Evolutionary conservation across 2,888 invertebrate genomes (phyloP).

Genomic region (Drosophila recens): DNA sequence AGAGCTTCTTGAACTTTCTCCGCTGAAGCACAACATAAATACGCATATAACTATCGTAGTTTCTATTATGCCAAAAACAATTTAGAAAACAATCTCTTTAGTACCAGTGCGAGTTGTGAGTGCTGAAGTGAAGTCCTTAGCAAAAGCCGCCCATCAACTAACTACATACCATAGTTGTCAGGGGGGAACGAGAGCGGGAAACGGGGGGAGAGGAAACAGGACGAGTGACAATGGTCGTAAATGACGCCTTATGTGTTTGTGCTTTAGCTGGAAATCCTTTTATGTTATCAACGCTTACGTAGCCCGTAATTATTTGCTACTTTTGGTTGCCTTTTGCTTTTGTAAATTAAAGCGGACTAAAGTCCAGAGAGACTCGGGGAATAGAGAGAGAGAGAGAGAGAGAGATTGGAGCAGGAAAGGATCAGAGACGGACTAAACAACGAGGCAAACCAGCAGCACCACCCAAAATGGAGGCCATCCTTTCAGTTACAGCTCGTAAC

Average conservation of each 20-base stretch:
- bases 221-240: conserved; percentile 41
- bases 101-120: conserved; percentile 19
- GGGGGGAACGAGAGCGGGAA: not conserved
- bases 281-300: conserved; percentile 73
- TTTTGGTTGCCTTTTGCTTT: conserved; percentile 60
- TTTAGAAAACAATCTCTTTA: conserved; percentile 63
- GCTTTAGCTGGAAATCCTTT: conserved; percentile 70
- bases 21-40: conserved; percentile 33
- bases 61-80: conserved; percentile 63
- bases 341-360: conserved; percentile 74
- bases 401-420: conserved; percentile 3
- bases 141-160: conserved; percentile 46
- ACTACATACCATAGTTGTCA: conserved; percentile 23
- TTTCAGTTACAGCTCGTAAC: conserved; percentile 44
- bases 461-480: conserved; percentile 15
- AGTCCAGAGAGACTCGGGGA: conserved; percentile 9
- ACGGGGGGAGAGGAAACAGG: no score
- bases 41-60: conserved; percentile 26
- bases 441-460: not conserved
- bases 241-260: conserved; percentile 57
- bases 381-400: not conserved
- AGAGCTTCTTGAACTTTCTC: not conserved
- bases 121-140: conserved; percentile 37
- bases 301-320: conserved; percentile 79
- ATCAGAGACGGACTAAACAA: conserved; percentile 10